phyloP scores from a whole-genome alignment of 92 coral and sea anemone genomes.

The Paramuricea clavata region DNA sequence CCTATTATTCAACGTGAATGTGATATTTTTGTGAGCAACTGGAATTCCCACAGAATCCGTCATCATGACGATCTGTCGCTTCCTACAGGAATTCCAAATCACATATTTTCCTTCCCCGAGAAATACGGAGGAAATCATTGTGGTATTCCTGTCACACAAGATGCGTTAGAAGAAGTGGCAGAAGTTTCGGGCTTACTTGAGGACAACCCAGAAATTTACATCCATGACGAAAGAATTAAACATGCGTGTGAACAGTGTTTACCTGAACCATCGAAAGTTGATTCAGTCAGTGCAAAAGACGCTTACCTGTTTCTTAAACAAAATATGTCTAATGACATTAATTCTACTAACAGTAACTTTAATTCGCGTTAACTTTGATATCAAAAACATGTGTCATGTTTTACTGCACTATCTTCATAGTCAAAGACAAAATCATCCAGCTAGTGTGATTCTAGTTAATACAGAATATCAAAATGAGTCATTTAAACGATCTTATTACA shows the following conservation, averaged over 20 bases:
- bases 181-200: conserved; percentile 11
- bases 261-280: conserved; percentile 3
- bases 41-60: conserved; percentile 23
- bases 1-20: conserved; percentile 40
- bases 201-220: background rate
- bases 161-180: background rate
- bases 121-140: background rate
- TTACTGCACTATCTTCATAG: too few species aligned
- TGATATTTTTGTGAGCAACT: conserved; percentile 28
- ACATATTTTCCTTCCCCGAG: background rate
- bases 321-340: background rate
- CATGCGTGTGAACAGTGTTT: conserved; percentile 14
- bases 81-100: background rate
- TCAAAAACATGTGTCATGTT: too few species aligned
- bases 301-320: conserved; percentile 19
- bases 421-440: too few species aligned
- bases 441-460: too few species aligned
- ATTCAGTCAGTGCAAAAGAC: conserved; percentile 13
- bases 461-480: too few species aligned
- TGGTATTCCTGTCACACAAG: background rate
- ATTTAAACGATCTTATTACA: too few species aligned
- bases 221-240: background rate
- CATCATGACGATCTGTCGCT: background rate
- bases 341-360: background rate
- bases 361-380: too few species aligned